Evolutionary conservation across 1,140 invertebrate species (phyloP), one percentile per base, ranked within the genome.

Genomic region (Lucilia sericata): DNA sequence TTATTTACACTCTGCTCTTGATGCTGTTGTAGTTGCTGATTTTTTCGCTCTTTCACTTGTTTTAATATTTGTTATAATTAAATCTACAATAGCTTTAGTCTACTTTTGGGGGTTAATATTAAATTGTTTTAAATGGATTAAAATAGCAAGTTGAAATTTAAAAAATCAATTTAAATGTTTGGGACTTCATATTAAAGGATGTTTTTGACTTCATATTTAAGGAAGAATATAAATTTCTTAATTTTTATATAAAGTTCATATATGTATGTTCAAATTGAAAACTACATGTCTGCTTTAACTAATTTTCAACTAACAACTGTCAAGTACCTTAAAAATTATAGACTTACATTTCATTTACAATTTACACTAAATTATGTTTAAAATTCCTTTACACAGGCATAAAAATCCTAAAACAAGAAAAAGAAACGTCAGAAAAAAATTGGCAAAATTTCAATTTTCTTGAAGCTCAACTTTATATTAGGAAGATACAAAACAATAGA

Each of bases 241-340:
- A n/a, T n/a, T n/a, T n/a, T n/a, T n/a, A n/a, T n/a, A n/a, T n/a
- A n/a, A n/a, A n/a, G n/a, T n/a, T n/a, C n/a, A n/a, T n/a, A n/a
- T n/a, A n/a, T n/a, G n/a, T n/a, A n/a, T n/a, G 25, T 30, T 30
- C 3, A 30, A 30, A 30, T 30, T 30, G 25, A 30, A 30, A 30
- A 30, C 25, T 30, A 2, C 25, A 30, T 3, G 3, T 42, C 5
- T 42, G 42, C 10, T 42, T 8, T 14, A 55, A 55, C 12, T 55
- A 17, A 55, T 12, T 2, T 55, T 13, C 14, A 55, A 55, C 7
- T 1, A 55, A 17, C 51, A 55, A 17, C 65, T 70, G 19, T 70
- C 65, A 70, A 70, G 21, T 70, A 70, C 65, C 65, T 70, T 70
- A 25, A 70, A 70, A 70, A 70, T 70, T 70, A 70, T 70, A 70